phyloP scores from a whole-genome alignment of 2,113 vertebrate species.

The Loxodonta africana region DNA sequence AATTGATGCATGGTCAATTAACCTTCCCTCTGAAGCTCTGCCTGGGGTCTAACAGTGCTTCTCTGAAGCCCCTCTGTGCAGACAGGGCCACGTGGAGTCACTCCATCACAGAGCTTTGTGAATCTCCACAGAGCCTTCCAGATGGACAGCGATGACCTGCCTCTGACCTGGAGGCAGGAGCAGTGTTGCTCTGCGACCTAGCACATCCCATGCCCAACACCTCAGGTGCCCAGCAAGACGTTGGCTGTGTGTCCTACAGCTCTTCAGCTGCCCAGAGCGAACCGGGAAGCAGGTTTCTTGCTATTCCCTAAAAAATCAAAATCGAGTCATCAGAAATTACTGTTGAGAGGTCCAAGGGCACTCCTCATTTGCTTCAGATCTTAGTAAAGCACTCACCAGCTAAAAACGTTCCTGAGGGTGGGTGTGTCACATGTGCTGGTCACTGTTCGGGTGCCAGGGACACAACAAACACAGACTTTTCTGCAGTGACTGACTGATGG shows the following conservation, averaged over 20 bases:
- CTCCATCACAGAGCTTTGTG: no score
- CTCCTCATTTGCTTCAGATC: not conserved
- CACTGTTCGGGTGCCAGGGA: not conserved
- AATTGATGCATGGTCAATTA: not conserved
- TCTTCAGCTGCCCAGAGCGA: not conserved
- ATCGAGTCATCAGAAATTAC: not conserved
- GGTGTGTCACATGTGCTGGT: not conserved
- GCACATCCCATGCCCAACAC: no score
- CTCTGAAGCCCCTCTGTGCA: not conserved
- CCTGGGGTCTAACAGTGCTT: not conserved
- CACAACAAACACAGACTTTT: no score
- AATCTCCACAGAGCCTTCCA: not conserved
- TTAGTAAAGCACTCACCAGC: not conserved
- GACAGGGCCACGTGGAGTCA: not conserved
- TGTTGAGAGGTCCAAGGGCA: no score
- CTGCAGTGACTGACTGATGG: no score
- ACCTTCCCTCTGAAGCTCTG: not conserved
- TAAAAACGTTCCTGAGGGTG: not conserved
- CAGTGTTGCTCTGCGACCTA: no score
- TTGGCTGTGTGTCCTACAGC: not conserved
- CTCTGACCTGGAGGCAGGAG: no score
- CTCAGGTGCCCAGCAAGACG: no score
- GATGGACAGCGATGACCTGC: not conserved
- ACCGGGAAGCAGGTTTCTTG: not conserved
- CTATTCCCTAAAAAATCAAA: not conserved